Conservation (phyloP, 2,113 vertebrate species). For the Pholis gunnellus region DNA sequence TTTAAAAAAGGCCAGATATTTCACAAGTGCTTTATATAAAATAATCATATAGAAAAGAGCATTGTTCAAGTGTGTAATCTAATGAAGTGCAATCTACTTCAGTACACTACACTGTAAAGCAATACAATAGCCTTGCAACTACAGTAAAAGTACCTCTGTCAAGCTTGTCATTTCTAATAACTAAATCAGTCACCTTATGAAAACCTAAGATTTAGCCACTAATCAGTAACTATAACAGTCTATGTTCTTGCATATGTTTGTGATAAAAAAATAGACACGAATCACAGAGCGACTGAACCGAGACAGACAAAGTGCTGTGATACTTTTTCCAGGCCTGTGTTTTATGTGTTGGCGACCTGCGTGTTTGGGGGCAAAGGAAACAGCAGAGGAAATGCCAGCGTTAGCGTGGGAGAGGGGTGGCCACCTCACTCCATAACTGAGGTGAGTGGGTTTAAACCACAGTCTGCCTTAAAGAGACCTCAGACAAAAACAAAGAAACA, state of each 20-base stretch:
- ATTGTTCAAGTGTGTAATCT: background rate
- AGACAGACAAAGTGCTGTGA: slow-evolving; percentile 32
- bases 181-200: background rate
- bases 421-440: slow-evolving; percentile 62
- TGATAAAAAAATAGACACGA: slow-evolving; percentile 21
- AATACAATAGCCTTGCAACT: background rate
- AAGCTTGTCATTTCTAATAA: background rate
- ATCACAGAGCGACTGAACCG: slow-evolving; percentile 22
- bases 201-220: background rate
- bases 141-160: background rate
- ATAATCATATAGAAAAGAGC: background rate
- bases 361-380: slow-evolving; percentile 68
- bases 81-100: background rate
- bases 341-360: slow-evolving; percentile 52
- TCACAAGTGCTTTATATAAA: background rate
- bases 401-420: slow-evolving; percentile 63
- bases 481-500: slow-evolving; percentile 20
- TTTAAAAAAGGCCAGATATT: too few species aligned
- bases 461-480: slow-evolving; percentile 64
- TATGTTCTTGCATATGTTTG: background rate
- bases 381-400: slow-evolving; percentile 71
- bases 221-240: background rate
- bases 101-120: background rate
- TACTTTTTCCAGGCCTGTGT: slow-evolving; percentile 66
- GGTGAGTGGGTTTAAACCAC: slow-evolving; percentile 73